A percentile compares a stretch with the other conserved stretches of the same genome.
These are phyloP conservation scores for Calephelis perditalis DNA, from an alignment of 2,888 invertebrate species.

Conservation along the genomic window DNA sequence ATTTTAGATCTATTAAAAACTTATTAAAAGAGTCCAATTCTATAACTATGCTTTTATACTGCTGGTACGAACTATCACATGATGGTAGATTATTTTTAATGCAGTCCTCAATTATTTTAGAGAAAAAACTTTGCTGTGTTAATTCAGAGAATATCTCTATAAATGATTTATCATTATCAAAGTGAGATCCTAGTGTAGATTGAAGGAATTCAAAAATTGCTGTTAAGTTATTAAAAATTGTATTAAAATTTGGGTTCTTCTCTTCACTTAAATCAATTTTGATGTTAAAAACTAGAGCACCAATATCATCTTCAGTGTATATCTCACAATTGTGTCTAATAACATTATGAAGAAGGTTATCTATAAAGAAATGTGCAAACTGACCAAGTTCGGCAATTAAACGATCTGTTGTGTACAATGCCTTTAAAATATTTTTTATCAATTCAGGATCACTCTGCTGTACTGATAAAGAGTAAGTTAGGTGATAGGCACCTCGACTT, in stretches of 20 bases:
- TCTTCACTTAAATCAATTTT: constrained; percentile 54
- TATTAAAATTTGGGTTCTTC: constrained; percentile 57
- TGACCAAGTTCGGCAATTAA: constrained; percentile 59
- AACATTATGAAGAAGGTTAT: constrained; percentile 57
- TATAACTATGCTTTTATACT: constrained; percentile 59
- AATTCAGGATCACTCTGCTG: constrained; percentile 61
- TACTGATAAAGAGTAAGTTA: constrained; percentile 58
- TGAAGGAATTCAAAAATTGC: constrained; percentile 69
- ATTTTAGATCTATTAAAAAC: constrained; percentile 65
- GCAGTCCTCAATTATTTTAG: constrained; percentile 65
- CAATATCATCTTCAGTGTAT: constrained; percentile 61
- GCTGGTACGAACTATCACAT: constrained; percentile 57
- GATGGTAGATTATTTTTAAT: constrained; percentile 61
- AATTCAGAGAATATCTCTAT: constrained; percentile 61
- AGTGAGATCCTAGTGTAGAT: constrained; percentile 58
- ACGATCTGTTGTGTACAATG: constrained; percentile 55
- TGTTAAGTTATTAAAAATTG: constrained; percentile 64
- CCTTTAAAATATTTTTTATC: constrained; percentile 58
- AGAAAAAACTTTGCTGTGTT: constrained; percentile 58
- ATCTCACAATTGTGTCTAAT: constrained; percentile 67
- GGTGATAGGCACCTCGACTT: constrained; percentile 48
- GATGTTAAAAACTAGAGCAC: constrained; percentile 63
- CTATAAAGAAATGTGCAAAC: constrained; percentile 67
- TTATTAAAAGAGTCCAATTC: constrained; percentile 68
- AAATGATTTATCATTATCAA: constrained; percentile 57